phyloP scores from a whole-genome alignment of 2,113 vertebrate species.

The Anas platyrhynchos region DNA sequence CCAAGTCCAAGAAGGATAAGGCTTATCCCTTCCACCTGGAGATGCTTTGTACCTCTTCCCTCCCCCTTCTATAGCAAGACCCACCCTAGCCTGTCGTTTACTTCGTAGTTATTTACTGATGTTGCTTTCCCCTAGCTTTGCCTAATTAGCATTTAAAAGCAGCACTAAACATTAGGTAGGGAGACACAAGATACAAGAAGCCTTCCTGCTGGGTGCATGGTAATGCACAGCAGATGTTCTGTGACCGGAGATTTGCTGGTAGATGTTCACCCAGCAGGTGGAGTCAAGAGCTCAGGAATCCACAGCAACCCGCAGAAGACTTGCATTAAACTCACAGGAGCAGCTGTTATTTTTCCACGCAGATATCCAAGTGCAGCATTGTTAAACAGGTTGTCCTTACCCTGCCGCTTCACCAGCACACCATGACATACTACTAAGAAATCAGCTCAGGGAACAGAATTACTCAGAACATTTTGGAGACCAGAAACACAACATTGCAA shows the following conservation, averaged over 20 bases:
- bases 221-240: background rate
- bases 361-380: background rate
- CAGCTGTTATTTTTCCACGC: background rate
- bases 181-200: background rate
- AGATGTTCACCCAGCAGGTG: conserved; percentile 62
- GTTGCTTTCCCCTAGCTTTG: background rate
- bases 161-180: background rate
- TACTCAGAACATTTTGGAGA: conserved; percentile 26
- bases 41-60: background rate
- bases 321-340: background rate
- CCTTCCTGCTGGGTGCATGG: background rate
- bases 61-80: background rate
- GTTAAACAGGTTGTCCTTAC: background rate
- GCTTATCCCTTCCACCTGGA: background rate
- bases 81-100: background rate
- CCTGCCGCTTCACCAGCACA: background rate
- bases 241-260: background rate
- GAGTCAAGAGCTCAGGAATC: conserved; percentile 57
- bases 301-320: background rate
- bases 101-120: background rate
- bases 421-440: background rate
- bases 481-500: background rate
- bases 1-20: background rate
- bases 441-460: background rate
- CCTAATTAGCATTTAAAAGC: background rate